Evolutionary conservation across 2,888 invertebrate species (phyloP), one percentile per base, ranked within the genome.

Genomic region (Lottia gigantea): DNA sequence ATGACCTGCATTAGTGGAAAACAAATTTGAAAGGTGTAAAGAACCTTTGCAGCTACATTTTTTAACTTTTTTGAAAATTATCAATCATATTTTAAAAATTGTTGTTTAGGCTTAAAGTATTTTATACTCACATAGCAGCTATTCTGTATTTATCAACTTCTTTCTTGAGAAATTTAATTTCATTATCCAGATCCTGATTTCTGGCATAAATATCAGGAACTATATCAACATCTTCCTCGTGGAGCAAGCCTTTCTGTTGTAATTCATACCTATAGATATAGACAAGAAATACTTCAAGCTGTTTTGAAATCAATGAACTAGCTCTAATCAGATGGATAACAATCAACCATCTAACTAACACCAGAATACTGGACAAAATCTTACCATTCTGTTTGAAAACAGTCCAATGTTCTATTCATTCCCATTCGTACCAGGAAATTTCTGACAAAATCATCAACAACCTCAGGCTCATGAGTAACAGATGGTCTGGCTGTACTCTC

Each of bases 301-400:
- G n/a, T n/a, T n/a, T n/a, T n/a, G n/a, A n/a, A n/a, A n/a, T n/a
- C n/a, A n/a, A n/a, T n/a, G n/a, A n/a, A n/a, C n/a, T n/a, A n/a
- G n/a, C 31, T 31, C 31, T 6, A 31, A 31, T 31, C 6, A 31
- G 31, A 31, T 31, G 31, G 31, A 31, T 31, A 31, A 2, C 31
- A 31, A 31, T 31, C 6, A 31, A 40, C 40, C 1, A 11, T 8
- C 2, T 11, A 6, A 8, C 7, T 6, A 40, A 40, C 11, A 8
- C 40, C 49, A 49, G 4, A 4, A n/a, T 49, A 49, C 49, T 49
- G 11, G 49, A n/a, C n/a, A 49, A n/a, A 49, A n/a, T 64, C 75
- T 66, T 78, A 88, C 88, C 89, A 89, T 82, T 89, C 89, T 45
- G 87, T 85, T 72, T 89, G 88, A 75, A 89, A 89, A 68, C 84